A percentile compares a stretch with the other conserved stretches of the same genome.
These are phyloP conservation scores for Himantopus leucocephalus DNA, from an alignment of 2,113 vertebrate genomes.

Conservation along the genomic window DNA sequence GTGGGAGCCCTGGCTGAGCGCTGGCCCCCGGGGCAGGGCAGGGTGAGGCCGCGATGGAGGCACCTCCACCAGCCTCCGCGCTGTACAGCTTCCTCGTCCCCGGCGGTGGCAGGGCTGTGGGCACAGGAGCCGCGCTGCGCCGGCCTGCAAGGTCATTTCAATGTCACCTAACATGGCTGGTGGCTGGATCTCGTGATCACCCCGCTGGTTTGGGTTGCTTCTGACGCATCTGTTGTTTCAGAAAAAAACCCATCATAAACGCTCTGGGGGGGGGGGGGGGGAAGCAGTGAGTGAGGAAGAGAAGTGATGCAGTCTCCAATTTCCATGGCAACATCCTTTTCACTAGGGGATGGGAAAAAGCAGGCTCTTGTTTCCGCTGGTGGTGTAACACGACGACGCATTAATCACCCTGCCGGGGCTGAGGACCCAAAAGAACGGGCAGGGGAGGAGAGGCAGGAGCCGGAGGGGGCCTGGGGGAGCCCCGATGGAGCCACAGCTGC, in stretches of 20 bases:
- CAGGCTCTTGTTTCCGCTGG: conserved; percentile 11
- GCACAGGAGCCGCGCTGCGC: fast-evolving
- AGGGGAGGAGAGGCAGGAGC: background rate
- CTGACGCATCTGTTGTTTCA: conserved; percentile 33
- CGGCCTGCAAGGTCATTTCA: conserved; percentile 19
- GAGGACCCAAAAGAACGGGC: background rate
- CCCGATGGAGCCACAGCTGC: fast-evolving
- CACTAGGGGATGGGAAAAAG: conserved; percentile 34
- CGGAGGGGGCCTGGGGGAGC: background rate
- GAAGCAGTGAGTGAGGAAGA: background rate
- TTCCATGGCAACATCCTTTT: conserved; percentile 66
- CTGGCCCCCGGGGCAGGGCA: background rate
- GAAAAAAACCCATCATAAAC: background rate
- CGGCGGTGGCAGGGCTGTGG: background rate
- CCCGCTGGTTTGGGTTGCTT: background rate
- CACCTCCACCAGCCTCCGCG: background rate
- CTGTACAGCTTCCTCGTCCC: background rate
- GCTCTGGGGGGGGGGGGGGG: background rate
- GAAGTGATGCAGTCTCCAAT: conserved; percentile 51
- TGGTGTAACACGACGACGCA: background rate
- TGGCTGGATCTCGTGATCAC: background rate
- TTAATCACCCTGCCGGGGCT: conserved; percentile 20
- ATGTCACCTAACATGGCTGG: background rate
- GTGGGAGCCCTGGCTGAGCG: fast-evolving
- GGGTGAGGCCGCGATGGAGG: background rate